These are phyloP conservation scores for Apotomis turbidana DNA, from an alignment of 2,888 invertebrate species.

Conservation along the genomic window DNA sequence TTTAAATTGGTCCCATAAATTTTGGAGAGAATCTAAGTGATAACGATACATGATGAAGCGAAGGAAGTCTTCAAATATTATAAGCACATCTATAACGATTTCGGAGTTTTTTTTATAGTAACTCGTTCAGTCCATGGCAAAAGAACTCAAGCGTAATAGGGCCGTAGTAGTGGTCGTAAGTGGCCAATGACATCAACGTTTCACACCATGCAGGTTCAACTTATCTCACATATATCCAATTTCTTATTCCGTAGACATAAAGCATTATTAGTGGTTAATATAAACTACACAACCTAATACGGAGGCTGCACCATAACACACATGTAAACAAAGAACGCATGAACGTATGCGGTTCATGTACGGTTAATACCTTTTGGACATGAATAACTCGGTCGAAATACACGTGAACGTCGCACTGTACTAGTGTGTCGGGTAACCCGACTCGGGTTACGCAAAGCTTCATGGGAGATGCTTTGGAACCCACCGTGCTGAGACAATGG, in stretches of 20 bases:
- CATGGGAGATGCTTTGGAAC: constrained; percentile 33
- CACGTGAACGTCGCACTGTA: constrained; percentile 27
- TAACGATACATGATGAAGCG: too few species aligned
- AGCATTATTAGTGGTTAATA: constrained; percentile 5
- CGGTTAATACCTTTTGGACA: not conserved
- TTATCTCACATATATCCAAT: not conserved
- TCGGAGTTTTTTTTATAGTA: too few species aligned
- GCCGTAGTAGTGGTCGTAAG: constrained; percentile 21
- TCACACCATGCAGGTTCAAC: constrained; percentile 9
- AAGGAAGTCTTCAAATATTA: too few species aligned
- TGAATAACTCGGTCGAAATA: constrained; percentile 12
- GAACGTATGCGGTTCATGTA: not conserved
- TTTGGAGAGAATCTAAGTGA: too few species aligned
- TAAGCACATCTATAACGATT: too few species aligned
- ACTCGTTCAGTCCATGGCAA: not conserved
- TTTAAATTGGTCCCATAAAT: too few species aligned
- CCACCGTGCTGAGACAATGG: constrained; percentile 25
- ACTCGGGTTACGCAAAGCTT: constrained; percentile 39
- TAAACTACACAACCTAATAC: not conserved
- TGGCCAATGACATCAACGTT: constrained; percentile 35
- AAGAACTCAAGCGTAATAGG: constrained; percentile 9
- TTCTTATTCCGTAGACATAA: not conserved
- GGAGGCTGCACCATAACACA: not conserved
- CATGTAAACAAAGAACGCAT: not conserved
- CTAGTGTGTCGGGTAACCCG: constrained; percentile 22